Evolutionary conservation across 2,888 invertebrate genomes (phyloP).

Genomic region (Heliconius cydno): DNA sequence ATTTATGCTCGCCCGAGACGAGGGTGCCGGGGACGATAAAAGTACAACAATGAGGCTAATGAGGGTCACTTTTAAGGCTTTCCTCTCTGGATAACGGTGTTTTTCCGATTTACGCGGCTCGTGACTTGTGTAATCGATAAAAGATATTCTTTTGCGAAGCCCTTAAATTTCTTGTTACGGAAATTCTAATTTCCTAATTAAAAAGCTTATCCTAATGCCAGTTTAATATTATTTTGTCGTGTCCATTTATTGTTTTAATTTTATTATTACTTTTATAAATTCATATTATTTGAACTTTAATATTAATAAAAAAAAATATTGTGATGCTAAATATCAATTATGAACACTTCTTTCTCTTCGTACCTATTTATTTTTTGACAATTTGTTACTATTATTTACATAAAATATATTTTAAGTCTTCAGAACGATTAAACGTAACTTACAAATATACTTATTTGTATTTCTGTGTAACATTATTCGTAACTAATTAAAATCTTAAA

Average conservation of each 20-base stretch:
- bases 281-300: not conserved
- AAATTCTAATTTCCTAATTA: constrained; percentile 19
- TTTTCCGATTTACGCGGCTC: constrained; percentile 75
- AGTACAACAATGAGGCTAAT: constrained; percentile 80
- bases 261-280: not conserved
- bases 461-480: no score
- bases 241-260: not conserved
- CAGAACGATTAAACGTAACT: no score
- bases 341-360: no score
- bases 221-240: not conserved
- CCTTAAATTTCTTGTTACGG: constrained; percentile 42
- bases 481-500: no score
- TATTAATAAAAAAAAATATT: no score
- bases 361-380: no score
- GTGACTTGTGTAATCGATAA: constrained; percentile 60
- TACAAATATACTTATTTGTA: no score
- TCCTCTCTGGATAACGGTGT: constrained; percentile 68
- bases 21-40: constrained; percentile 70
- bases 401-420: no score
- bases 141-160: constrained; percentile 59
- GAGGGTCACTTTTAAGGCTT: constrained; percentile 80
- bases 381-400: no score
- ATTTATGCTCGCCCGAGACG: constrained; percentile 73
- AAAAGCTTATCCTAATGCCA: constrained; percentile 13
- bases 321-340: no score